phyloP scores from a whole-genome alignment of 2,797 vertebrate species.

The Rhinogobio ventralis region DNA sequence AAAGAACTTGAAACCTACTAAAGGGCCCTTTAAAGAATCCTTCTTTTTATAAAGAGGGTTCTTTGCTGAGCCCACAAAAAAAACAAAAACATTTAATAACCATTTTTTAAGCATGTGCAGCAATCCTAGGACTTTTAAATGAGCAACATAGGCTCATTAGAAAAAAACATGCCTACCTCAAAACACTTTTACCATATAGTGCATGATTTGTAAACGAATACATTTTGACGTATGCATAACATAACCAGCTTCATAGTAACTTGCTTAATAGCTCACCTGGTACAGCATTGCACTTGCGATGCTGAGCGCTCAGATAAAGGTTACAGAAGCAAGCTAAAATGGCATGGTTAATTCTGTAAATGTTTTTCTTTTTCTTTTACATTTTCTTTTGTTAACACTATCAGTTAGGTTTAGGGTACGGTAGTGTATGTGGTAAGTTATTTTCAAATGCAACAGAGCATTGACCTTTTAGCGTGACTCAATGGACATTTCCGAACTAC shows the following conservation, averaged over 20 bases:
- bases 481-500: background rate
- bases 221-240: background rate
- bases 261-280: no score
- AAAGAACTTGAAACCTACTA: background rate
- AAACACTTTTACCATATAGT: no score
- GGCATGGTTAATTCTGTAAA: background rate
- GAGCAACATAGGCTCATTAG: no score
- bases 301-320: background rate
- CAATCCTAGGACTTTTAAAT: no score
- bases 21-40: background rate
- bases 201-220: background rate
- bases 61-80: no score
- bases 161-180: no score
- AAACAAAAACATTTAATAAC: background rate
- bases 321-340: background rate
- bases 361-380: background rate
- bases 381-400: background rate
- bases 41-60: background rate
- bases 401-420: background rate
- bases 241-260: background rate
- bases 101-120: background rate
- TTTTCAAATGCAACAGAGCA: background rate
- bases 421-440: background rate
- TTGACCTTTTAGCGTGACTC: background rate
- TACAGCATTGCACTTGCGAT: background rate